Base-by-base conservation (phyloP, 2,113 vertebrate genomes). In the Potamarius usumacintae region DNA sequence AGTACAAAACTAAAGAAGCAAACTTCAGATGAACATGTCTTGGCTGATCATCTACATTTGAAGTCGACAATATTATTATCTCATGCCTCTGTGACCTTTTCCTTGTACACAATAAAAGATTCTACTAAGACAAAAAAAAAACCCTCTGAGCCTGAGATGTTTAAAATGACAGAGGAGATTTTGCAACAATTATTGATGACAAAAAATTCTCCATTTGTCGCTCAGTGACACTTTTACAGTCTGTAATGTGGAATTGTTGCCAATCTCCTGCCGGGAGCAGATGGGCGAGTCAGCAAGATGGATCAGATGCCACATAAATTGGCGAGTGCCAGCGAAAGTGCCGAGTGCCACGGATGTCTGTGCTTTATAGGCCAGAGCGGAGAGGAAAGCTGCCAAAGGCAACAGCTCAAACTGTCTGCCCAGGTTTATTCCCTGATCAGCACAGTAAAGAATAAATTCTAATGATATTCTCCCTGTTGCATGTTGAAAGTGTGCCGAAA, bases 281-380 rank as follows among this genome's bases (percentile, higher is more conserved):
- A 95, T 96, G 95, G 94, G 94, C 91, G 84, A 93, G 85, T 86
- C 92, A 82, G 91, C 86, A 90, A 94, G 93, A 93, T 89, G 88
- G 91, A 94, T 94, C 93, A 91, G 85, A 93, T 94, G 94, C 93
- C 93, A 93, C 94, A 95, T 96, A 95, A 95, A 96, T 95, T 90
- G 92, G 91, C 87, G 10, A 80, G 89, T 81, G 92, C 93, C 93
- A 91, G 91, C 89, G 91, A 91, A 91, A 83, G 90, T 88, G 84
- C 89, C 85, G 91, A 89, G 85, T 92, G 91, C 88, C 90, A 91
- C 90, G 90, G 91, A 92, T 89, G 93, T 92, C 91, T 62, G 87
- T 90, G 91, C 89, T 95, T 94, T 94, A 93, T 93, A 89, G 91
- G 58, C 83, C 72, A 18, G 82, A 85, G 71, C 89, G 88, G 62